Evolutionary conservation across 2,888 invertebrate genomes (phyloP), one percentile per base, ranked within the genome.

Genomic region (Tridacna gigas): DNA sequence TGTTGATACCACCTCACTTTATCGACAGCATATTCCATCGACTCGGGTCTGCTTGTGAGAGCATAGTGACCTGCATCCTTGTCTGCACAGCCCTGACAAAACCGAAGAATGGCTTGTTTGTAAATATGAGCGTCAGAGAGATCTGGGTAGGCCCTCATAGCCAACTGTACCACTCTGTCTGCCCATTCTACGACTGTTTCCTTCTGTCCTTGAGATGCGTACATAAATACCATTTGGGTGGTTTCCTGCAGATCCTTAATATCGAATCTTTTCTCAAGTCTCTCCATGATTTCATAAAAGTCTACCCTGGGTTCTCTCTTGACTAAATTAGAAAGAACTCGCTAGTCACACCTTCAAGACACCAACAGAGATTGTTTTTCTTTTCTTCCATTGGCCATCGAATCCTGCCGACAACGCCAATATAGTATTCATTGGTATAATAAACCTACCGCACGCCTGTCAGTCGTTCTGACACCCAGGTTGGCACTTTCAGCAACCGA

Each of bases 11-110:
- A 71, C n/a, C 47, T 67, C 12, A 79, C 63, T 18, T 56, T 61
- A 51, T 78, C 84, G 18, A 80, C 26, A 7, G 84, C 83, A 20
- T 76, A 65, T 47, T 79, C 83, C 83, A 83, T n/a, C 22, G 48
- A 26, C 9, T 48, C n/a, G 11, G 74, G 77, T 18, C 77, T 51
- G 18, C 26, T 56, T n/a, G 37, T 77, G 1, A 67, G 7, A 12
- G 77, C 77, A 69, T 69, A 67, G 4, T 67, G 51, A 5, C 77
- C 77, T 18, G 77, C 77, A 1, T 77, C 66, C 56, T 51, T 67
- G 28, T 77, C 77, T 3, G 25, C 13, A 56, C 51, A 67, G 9
- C 77, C 77, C 20, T 77, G 77, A 56, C 77, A 77, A 51, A 77
- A 77, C 20, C 56, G 5, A 13, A 67, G 45, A 7, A 77, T 47